Base-by-base conservation (phyloP, 2,888 invertebrate genomes). In the Trissoscelio sp. region DNA sequence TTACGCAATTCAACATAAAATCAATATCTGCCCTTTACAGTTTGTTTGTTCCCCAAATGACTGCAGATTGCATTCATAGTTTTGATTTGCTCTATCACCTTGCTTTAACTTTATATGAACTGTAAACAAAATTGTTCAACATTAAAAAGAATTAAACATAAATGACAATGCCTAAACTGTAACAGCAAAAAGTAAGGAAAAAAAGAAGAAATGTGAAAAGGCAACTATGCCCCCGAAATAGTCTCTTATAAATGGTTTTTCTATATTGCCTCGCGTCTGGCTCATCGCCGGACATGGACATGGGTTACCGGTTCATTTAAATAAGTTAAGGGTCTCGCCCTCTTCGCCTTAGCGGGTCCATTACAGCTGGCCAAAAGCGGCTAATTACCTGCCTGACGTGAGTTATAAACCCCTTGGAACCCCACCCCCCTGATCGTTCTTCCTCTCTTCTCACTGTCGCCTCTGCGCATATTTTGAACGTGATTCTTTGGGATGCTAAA, bases 341-440 rank as follows among this genome's bases (percentile, higher is more conserved):
- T 87, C 88, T 89, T 55, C 62, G 88, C 87, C 88, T 88, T 88
- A 88, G 88, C 88, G 87, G 89, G 87, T 90, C 91, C 91, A 91
- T 91, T 91, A 91, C 91, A 90, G 89, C 88, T 88, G 88, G 88
- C 88, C 90, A 91, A 91, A 90, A 90, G 89, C 90, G 90, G 89
- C 91, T 91, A 91, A 91, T 91, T 91, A 91, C 91, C 90, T 91
- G 90, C 90, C 90, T 90, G 91, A 91, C 91, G 91, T 91, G 91
- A 91, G 91, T 91, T 91, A 91, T 91, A 91, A 91, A 91, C 88
- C 88, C 88, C 84, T 83, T 69, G 80, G 53, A 53, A 77, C 69
- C 79, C 70, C 79, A 42, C 83, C 74, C 60, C 67, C 55, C 48
- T 16, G 3, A 46, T 18, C 48, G 44, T 57, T 48, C 42, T 48